Evolutionary conservation across 2,797 vertebrate species (phyloP).

Genomic region (Crenuchus spilurus): DNA sequence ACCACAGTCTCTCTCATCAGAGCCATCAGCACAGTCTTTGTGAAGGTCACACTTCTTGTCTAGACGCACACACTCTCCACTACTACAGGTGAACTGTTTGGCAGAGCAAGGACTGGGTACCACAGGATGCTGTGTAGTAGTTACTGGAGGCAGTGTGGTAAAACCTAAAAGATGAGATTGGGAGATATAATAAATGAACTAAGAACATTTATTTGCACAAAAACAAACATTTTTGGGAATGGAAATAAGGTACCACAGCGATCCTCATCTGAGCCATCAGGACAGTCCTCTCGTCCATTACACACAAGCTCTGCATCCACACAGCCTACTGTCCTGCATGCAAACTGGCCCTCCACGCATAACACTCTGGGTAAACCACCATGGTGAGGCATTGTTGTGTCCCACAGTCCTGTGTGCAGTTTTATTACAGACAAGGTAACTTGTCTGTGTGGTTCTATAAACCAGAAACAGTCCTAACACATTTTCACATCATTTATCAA

Average conservation of each 20-base stretch:
- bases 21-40: constrained; percentile 84
- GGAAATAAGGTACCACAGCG: constrained; percentile 73
- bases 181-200: not conserved
- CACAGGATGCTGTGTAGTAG: constrained; percentile 52
- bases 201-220: not conserved
- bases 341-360: constrained; percentile 78
- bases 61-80: constrained; percentile 82
- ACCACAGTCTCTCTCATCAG: constrained; percentile 86
- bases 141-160: constrained; percentile 41
- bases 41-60: constrained; percentile 81
- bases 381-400: constrained; percentile 50
- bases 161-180: constrained; percentile 28
- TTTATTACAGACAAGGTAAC: not conserved
- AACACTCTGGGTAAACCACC: constrained; percentile 68
- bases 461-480: too few relatives aligned
- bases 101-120: constrained; percentile 75
- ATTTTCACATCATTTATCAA: too few relatives aligned
- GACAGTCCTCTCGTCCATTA: constrained; percentile 78
- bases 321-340: constrained; percentile 79
- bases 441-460: too few relatives aligned
- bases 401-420: constrained; percentile 48
- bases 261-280: constrained; percentile 82
- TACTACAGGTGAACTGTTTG: constrained; percentile 81
- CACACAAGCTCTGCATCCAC: constrained; percentile 77
- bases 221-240: not conserved